Base-by-base conservation (phyloP, 2,113 vertebrate species). In the Ivindomyrus marchei region DNA sequence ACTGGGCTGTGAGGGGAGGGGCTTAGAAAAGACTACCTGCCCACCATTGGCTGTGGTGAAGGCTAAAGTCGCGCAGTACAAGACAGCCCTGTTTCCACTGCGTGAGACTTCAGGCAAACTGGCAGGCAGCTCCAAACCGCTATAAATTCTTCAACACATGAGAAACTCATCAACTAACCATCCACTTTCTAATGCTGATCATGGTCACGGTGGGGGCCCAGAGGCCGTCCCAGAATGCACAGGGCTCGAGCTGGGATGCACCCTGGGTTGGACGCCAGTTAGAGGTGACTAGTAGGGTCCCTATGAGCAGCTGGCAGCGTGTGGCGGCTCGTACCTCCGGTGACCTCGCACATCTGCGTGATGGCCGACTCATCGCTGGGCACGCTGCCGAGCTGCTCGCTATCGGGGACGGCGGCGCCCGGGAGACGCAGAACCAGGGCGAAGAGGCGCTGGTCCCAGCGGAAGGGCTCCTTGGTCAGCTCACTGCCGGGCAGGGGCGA, bases 271-370 rank as follows among this genome's bases (percentile, higher is more conserved):
- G 24, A 9, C 7, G 58, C 7, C 56, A n/a, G 21, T 62, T 9
- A n/a, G 56, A 62, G 56, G 24, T 62, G 56, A 62, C 56, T 62
- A n/a, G 21, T 24, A n/a, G 56, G 56, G 58, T 66, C 58, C 58
- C 58, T 3, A 27, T 27, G 58, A 4, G 24, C n/a, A 77, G 11
- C 31, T 47, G 19, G 45, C 45, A n/a, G 36, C 5, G 39, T 19
- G 45, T n/a, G 45, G 15, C 21, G 11, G 31, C 5, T 4, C 88
- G 0, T 96, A 99, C 98, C 98, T 98, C 98, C 98, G 49, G 98
- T 99, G 95, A 99, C 98, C 95, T 99, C 98, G 90, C 98, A 99
- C 98, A 99, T 99, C 95, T 99, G 98, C 70, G 98, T 98, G 94
- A 99, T 98, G 58, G 98, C 97, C 50, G 98, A 99, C 91, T 99